These are phyloP conservation scores for Argyresthia goedartella DNA, from an alignment of 2,888 invertebrate genomes.

Conservation along the genomic window DNA sequence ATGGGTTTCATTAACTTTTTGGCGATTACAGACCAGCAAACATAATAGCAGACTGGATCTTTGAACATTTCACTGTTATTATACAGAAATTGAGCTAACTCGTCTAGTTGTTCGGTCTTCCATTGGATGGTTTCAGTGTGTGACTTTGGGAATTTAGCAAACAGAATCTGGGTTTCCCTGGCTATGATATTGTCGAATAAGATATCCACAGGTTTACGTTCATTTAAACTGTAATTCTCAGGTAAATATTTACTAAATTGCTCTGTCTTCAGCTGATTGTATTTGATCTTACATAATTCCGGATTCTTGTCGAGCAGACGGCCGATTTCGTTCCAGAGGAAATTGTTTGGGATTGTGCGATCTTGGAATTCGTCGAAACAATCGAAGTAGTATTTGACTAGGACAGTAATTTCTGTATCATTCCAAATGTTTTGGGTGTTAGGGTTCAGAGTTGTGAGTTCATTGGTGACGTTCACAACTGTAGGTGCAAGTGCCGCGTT, in stretches of 20 bases:
- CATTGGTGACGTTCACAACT: not conserved
- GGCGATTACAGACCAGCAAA: conserved; percentile 41
- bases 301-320: conserved; percentile 41
- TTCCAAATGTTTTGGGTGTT: conserved; percentile 26
- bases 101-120: conserved; percentile 33
- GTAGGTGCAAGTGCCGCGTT: not conserved
- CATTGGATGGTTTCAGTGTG: conserved; percentile 20
- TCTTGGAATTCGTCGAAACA: conserved; percentile 54
- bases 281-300: conserved; percentile 37
- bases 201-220: conserved; percentile 38
- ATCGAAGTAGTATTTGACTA: conserved; percentile 53
- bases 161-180: conserved; percentile 31
- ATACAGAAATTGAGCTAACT: conserved; percentile 42
- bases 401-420: conserved; percentile 38
- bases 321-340: conserved; percentile 56
- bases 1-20: conserved; percentile 29
- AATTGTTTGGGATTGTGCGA: conserved; percentile 45
- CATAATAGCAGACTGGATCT: conserved; percentile 43
- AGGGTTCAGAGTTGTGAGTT: not conserved
- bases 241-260: conserved; percentile 36
- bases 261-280: conserved; percentile 27
- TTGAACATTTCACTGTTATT: conserved; percentile 48
- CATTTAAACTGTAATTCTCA: conserved; percentile 30
- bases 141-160: conserved; percentile 16
- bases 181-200: conserved; percentile 48